Evolutionary conservation across 2,888 invertebrate genomes (phyloP).

Genomic region (Lamellibrachia columna): DNA sequence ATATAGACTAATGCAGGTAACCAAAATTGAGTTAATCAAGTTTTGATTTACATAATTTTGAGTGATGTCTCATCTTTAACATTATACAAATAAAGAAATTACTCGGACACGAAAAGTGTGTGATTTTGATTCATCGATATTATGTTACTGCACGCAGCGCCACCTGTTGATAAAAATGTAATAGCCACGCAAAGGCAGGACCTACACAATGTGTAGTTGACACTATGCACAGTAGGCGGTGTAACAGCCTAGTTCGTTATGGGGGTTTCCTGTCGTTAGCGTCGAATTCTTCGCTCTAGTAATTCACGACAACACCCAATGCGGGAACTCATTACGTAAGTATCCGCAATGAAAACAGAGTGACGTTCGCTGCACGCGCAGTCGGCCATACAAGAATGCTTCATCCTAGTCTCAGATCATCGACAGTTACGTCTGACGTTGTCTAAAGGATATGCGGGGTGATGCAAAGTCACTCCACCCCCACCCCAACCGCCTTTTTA

Average conservation of each 20-base stretch:
- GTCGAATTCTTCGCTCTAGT: background rate
- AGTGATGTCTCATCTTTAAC: too few relatives aligned
- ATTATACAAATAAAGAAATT: too few relatives aligned
- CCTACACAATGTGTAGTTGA: too few relatives aligned
- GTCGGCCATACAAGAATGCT: background rate
- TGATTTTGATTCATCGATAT: too few relatives aligned
- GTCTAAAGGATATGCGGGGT: background rate
- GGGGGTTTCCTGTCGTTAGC: background rate
- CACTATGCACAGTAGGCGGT: too few relatives aligned
- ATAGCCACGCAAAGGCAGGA: too few relatives aligned
- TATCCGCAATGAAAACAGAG: background rate
- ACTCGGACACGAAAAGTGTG: too few relatives aligned
- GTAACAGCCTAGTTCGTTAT: background rate
- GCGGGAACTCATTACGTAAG: background rate
- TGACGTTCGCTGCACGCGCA: background rate
- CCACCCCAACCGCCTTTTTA: background rate
- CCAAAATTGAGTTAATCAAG: too few relatives aligned
- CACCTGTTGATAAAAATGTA: too few relatives aligned
- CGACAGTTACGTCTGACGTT: background rate
- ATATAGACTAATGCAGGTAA: too few relatives aligned
- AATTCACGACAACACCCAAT: background rate
- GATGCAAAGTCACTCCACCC: background rate
- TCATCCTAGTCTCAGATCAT: background rate
- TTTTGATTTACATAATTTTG: too few relatives aligned
- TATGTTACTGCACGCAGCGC: too few relatives aligned